A percentile compares a stretch with the other conserved stretches of the same genome.
Evolutionary conservation across 53 echinoderm and acorn worm genomes (phyloP).

Genomic region (Holothuria leucospilota): DNA sequence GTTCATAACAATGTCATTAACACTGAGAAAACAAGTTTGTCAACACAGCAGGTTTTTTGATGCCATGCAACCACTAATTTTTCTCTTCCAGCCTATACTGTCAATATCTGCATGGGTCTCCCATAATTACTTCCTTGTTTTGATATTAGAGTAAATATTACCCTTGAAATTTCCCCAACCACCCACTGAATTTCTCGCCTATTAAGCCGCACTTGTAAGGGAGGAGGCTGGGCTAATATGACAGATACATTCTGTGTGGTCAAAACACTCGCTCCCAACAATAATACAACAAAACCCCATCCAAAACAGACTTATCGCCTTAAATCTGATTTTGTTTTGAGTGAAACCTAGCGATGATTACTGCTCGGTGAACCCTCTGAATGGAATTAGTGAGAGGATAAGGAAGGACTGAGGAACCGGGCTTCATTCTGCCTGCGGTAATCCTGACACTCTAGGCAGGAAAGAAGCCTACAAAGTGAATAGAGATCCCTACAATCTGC

Average conservation of each 20-base stretch:
- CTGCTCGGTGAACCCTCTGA: neutral
- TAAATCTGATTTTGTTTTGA: conserved; percentile 30
- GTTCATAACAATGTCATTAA: too few species aligned
- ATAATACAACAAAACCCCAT: neutral
- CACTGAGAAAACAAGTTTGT: too few species aligned
- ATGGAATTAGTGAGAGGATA: neutral
- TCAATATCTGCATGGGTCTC: too few species aligned
- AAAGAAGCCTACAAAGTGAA: conserved; percentile 1
- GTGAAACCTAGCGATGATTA: conserved; percentile 23
- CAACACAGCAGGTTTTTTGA: too few species aligned
- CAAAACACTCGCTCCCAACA: conserved; percentile 19
- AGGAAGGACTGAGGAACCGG: neutral
- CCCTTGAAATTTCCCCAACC: too few species aligned
- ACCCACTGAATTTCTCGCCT: conserved; percentile 1
- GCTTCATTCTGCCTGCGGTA: conserved; percentile 9
- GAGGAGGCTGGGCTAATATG: neutral
- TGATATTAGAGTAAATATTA: too few species aligned
- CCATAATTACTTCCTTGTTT: too few species aligned
- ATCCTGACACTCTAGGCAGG: conserved; percentile 16
- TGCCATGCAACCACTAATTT: too few species aligned
- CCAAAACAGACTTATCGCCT: conserved; percentile 30
- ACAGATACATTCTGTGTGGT: conserved; percentile 24
- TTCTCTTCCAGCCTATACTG: too few species aligned
- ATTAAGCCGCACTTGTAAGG: neutral
- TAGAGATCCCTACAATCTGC: conserved; percentile 2